Evolutionary conservation across 2,797 vertebrate genomes (phyloP).

Genomic region (Enteromius paludinosus): DNA sequence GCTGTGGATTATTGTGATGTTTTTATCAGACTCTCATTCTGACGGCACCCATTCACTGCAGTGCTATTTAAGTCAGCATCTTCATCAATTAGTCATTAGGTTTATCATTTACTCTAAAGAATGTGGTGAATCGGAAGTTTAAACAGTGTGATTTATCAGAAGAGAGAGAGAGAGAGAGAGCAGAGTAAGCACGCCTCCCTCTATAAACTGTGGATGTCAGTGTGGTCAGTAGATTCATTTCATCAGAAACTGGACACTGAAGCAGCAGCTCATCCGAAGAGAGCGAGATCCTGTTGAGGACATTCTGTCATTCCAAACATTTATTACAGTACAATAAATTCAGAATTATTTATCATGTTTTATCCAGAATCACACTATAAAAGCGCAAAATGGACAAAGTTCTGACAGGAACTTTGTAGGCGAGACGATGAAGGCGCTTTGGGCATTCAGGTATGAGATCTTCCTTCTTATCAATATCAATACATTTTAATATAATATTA

Average conservation of each 20-base stretch:
- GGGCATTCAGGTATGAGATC: conserved; percentile 24
- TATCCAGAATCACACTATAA: neutral
- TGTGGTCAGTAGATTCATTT: neutral
- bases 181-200: conserved; percentile 3
- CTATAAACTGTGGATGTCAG: conserved; percentile 15
- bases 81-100: neutral
- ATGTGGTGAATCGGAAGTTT: neutral
- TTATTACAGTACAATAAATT: neutral
- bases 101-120: neutral
- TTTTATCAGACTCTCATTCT: too few species aligned
- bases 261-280: neutral
- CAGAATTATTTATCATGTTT: conserved; percentile 22
- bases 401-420: conserved; percentile 23
- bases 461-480: neutral
- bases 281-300: neutral
- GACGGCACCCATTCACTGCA: neutral
- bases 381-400: conserved; percentile 2
- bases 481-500: neutral
- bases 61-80: neutral
- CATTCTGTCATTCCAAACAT: neutral
- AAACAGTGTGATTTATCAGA: neutral
- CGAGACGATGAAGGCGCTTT: conserved; percentile 5
- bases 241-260: conserved; percentile 11
- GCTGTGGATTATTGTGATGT: neutral
- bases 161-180: neutral